A percentile compares a stretch with the other conserved stretches of the same genome.
These are phyloP conservation scores for Eristalis tenax DNA, from an alignment of 2,888 invertebrate species.

Conservation along the genomic window DNA sequence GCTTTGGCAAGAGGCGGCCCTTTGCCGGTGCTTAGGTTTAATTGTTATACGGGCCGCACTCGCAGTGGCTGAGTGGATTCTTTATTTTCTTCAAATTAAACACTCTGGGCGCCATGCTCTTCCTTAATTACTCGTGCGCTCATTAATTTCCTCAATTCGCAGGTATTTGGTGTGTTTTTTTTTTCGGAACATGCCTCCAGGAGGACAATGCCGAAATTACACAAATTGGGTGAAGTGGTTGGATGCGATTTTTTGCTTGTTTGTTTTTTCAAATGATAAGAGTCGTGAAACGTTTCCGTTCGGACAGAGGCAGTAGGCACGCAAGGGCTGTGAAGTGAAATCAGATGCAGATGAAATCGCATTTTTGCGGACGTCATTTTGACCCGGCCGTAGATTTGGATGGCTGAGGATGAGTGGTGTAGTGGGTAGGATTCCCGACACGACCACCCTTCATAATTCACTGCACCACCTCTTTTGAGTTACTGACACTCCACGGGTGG, in stretches of 20 bases:
- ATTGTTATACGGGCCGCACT: conserved; percentile 11
- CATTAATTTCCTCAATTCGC: conserved; percentile 30
- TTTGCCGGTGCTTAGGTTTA: conserved; percentile 14
- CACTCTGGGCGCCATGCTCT: neutral
- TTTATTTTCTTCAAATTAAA: neutral
- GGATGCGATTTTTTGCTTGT: neutral
- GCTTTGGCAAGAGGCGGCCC: neutral
- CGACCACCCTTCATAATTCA: too few species aligned
- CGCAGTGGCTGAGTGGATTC: neutral
- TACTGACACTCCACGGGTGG: too few species aligned
- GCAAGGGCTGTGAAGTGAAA: neutral
- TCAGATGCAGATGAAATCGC: too few species aligned
- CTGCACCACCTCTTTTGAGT: too few species aligned
- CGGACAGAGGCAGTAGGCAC: neutral
- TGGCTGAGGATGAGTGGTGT: too few species aligned
- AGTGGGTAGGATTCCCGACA: too few species aligned
- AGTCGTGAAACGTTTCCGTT: neutral
- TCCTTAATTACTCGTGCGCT: conserved; percentile 22
- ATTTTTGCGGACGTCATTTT: too few species aligned
- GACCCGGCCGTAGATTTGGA: too few species aligned
- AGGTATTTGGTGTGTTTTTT: neutral
- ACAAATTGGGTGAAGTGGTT: conserved; percentile 2
- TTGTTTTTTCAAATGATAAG: conserved; percentile 1
- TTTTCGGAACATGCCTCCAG: neutral
- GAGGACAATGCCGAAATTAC: conserved; percentile 7